Evolutionary conservation across 2,888 invertebrate species (phyloP).

Genomic region (Lagria hirta): DNA sequence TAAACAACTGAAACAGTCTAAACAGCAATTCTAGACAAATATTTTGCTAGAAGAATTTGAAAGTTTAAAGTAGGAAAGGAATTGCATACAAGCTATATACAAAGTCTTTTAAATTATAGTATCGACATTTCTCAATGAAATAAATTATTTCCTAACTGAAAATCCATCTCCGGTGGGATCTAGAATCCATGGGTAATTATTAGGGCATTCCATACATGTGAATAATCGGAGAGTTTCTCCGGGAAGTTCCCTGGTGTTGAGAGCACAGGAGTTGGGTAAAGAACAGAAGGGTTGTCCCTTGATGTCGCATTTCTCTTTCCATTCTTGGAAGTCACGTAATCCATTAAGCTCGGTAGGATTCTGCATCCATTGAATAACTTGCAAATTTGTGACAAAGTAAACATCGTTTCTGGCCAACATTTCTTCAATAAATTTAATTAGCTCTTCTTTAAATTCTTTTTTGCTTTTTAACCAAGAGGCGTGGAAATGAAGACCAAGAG

Average conservation of each 20-base stretch:
- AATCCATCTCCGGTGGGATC: conserved; percentile 95
- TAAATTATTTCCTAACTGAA: conserved; percentile 73
- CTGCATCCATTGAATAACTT: conserved; percentile 95
- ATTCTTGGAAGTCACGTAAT: conserved; percentile 88
- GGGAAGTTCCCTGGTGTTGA: conserved; percentile 86
- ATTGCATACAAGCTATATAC: conserved; percentile 40
- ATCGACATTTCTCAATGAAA: conserved; percentile 32
- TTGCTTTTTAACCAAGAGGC: conserved; percentile 95
- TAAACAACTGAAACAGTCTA: no score
- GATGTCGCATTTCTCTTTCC: conserved; percentile 94
- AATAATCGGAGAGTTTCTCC: conserved; percentile 90
- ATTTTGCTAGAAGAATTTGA: no score
- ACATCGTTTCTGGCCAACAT: conserved; percentile 87
- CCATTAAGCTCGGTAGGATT: conserved; percentile 85
- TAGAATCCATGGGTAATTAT: conserved; percentile 92
- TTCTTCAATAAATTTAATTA: conserved; percentile 91
- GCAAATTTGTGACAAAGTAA: conserved; percentile 88
- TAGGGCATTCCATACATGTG: conserved; percentile 95
- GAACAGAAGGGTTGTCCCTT: conserved; percentile 93
- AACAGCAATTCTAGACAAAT: no score
- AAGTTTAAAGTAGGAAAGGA: conserved; percentile 22
- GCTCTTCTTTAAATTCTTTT: conserved; percentile 87
- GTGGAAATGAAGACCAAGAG: conserved; percentile 90
- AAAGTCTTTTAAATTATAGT: conserved; percentile 42
- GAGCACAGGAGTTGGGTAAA: conserved; percentile 85